Conservation (phyloP, 2,888 invertebrate species). For the Tenthredo distinguenda region DNA sequence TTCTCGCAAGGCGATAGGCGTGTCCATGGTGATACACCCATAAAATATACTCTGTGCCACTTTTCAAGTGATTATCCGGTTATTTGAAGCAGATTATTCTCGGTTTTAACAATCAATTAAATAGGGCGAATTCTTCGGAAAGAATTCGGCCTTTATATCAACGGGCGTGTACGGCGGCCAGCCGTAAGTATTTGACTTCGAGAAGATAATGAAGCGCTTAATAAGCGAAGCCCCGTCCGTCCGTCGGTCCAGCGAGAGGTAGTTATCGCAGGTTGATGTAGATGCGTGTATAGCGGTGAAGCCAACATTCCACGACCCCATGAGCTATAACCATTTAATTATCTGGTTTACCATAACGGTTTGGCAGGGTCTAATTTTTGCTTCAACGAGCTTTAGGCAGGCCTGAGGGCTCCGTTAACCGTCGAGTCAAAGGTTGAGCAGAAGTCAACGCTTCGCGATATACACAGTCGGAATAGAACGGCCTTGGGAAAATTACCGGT, state of each 20-base stretch:
- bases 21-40: neutral
- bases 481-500: neutral
- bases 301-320: slow-evolving; percentile 42
- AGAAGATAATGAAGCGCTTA: slow-evolving; percentile 47
- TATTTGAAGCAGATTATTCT: neutral
- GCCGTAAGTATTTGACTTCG: slow-evolving; percentile 15
- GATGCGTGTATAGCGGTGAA: slow-evolving; percentile 46
- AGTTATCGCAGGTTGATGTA: slow-evolving; percentile 49
- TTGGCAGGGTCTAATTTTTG: slow-evolving; percentile 46
- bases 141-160: slow-evolving; percentile 13
- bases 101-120: neutral
- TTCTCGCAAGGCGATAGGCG: neutral
- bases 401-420: slow-evolving; percentile 21
- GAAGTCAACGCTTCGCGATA: slow-evolving; percentile 10
- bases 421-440: slow-evolving; percentile 27
- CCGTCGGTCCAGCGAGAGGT: slow-evolving; percentile 40
- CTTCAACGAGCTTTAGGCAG: slow-evolving; percentile 42
- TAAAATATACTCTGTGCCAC: neutral
- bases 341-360: slow-evolving; percentile 49
- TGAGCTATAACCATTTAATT: slow-evolving; percentile 48
- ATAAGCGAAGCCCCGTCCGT: slow-evolving; percentile 47
- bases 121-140: slow-evolving; percentile 7
- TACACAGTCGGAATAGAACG: neutral
- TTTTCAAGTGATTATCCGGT: neutral
- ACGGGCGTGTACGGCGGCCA: neutral